Percentiles rank a stretch among this genome's conserved stretches.
These are phyloP conservation scores for Sparidentex hasta DNA, from an alignment of 2,797 vertebrate species.

Conservation along the genomic window DNA sequence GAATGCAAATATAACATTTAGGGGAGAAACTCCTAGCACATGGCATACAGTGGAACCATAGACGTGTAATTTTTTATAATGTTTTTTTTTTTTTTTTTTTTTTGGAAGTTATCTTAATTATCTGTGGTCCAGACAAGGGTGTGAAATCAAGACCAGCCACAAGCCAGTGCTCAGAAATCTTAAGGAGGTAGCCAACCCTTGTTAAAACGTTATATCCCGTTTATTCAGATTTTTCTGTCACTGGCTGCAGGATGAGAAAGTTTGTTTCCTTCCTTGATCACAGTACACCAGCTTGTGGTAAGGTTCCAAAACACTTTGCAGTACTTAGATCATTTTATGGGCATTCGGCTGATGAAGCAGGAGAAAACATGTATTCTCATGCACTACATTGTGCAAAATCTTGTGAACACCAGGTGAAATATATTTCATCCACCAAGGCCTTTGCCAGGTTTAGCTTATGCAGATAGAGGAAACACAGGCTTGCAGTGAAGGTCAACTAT, in stretches of 20 bases:
- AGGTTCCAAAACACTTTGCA: conserved; percentile 27
- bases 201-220: not conserved
- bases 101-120: conserved; percentile 38
- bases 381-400: conserved; percentile 16
- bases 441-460: conserved; percentile 21
- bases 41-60: conserved; percentile 76
- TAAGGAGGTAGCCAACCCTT: not conserved
- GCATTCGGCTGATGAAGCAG: conserved; percentile 32
- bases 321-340: conserved; percentile 21
- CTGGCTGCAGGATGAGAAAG: conserved; percentile 29
- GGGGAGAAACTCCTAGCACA: conserved; percentile 82
- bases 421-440: not conserved
- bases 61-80: conserved; percentile 53
- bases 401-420: not conserved
- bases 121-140: conserved; percentile 29
- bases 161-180: conserved; percentile 43
- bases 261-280: conserved; percentile 31
- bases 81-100: conserved; percentile 59
- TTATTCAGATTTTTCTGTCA: conserved; percentile 32
- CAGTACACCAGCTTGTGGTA: conserved; percentile 42
- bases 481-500: not conserved
- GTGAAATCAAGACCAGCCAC: conserved; percentile 49
- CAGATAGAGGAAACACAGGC: conserved; percentile 2
- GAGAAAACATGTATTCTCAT: conserved; percentile 13
- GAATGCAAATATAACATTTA: conserved; percentile 84